phyloP scores from a whole-genome alignment of 1,140 invertebrate species.

The Hylaeus volcanicus region DNA sequence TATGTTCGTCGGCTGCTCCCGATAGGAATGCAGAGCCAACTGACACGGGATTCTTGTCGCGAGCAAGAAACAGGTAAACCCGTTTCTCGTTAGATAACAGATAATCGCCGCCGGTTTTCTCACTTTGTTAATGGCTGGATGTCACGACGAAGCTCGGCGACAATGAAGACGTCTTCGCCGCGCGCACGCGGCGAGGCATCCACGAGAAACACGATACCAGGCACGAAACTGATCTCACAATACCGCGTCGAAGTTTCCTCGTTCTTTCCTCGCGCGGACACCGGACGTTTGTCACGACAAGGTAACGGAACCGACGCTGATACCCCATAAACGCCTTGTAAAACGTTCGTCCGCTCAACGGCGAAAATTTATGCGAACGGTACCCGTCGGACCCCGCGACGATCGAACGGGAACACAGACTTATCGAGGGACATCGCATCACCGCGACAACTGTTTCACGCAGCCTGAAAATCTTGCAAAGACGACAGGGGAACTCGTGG shows the following conservation, averaged over 20 bases:
- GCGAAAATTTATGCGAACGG: slow-evolving; percentile 18
- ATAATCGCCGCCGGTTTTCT: slow-evolving; percentile 20
- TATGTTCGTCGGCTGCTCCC: slow-evolving; percentile 8
- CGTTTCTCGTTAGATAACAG: slow-evolving; percentile 33
- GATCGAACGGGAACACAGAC: neutral
- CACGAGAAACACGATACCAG: neutral
- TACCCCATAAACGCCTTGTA: slow-evolving; percentile 32
- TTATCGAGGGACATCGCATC: slow-evolving; percentile 14
- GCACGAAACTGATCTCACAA: neutral
- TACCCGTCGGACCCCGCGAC: neutral
- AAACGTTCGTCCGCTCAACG: neutral
- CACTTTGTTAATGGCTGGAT: neutral
- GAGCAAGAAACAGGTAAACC: slow-evolving; percentile 24
- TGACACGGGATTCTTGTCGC: slow-evolving; percentile 13
- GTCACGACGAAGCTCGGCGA: neutral
- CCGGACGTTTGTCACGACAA: neutral
- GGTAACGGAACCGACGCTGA: slow-evolving; percentile 14
- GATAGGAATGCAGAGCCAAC: slow-evolving; percentile 6
- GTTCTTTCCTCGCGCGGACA: neutral
- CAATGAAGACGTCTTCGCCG: slow-evolving; percentile 20
- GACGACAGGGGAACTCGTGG: neutral
- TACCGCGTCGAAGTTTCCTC: neutral
- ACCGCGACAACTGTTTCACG: neutral
- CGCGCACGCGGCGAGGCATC: neutral
- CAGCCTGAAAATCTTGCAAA: neutral